Percentiles rank a stretch among this genome's conserved stretches.
Conservation (phyloP, 1,140 invertebrate genomes). For the Drosophila pseudoobscura region DNA sequence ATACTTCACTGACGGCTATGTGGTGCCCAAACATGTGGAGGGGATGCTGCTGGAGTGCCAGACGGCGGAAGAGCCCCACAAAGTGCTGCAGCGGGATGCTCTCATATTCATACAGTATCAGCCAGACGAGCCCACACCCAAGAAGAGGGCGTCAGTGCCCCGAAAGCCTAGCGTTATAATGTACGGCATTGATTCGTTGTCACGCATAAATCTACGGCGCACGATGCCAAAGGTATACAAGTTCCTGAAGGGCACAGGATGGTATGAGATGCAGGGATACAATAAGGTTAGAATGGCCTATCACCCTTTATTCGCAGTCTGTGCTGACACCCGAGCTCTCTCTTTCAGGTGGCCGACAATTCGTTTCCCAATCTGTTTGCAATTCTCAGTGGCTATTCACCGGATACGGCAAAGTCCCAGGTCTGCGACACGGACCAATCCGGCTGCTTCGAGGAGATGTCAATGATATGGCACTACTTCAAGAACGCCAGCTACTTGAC, state of each 20-base stretch:
- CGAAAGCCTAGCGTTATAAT: constrained; percentile 56
- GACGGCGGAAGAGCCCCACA: constrained; percentile 12
- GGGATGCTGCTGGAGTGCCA: constrained; percentile 51
- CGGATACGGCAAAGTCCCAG: constrained; percentile 78
- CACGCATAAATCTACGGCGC: constrained; percentile 73
- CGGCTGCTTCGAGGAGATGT: constrained; percentile 86
- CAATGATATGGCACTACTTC: constrained; percentile 92
- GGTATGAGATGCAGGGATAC: constrained; percentile 66
- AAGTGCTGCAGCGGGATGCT: constrained; percentile 53
- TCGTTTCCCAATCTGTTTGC: constrained; percentile 93
- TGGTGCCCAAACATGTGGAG: constrained; percentile 29
- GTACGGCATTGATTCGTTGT: constrained; percentile 48
- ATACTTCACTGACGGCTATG: constrained; percentile 23
- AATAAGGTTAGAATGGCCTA: constrained; percentile 40
- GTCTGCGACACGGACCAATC: constrained; percentile 84
- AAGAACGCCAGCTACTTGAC: constrained; percentile 89
- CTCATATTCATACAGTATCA: constrained; percentile 50
- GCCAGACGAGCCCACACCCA: constrained; percentile 7
- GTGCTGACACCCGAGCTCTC: not conserved
- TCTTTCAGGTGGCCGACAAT: constrained; percentile 87
- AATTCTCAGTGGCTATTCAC: constrained; percentile 87
- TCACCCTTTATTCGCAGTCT: no score
- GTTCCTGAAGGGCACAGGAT: constrained; percentile 32
- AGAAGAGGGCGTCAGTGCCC: not conserved
- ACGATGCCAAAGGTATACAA: constrained; percentile 55